Percentiles rank a stretch among this genome's conserved stretches.
phyloP scores from a whole-genome alignment of 1,140 invertebrate genomes.

The Eurosta solidaginis region DNA sequence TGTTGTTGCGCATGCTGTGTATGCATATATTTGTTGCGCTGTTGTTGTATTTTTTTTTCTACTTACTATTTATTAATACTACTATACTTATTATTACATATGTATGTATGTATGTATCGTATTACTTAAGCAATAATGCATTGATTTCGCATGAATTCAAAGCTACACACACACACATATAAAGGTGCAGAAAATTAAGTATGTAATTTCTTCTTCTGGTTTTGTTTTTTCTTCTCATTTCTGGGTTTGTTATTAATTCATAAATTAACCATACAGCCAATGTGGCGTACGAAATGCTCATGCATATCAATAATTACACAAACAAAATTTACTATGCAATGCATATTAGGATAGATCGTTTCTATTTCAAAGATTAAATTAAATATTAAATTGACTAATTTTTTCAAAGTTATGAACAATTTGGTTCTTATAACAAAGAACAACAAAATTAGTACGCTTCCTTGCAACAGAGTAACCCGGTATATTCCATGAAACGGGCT shows the following conservation, averaged over 20 bases:
- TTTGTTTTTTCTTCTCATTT: constrained; percentile 10
- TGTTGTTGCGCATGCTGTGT: constrained; percentile 29
- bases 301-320: background rate
- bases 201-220: background rate
- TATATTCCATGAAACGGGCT: no score
- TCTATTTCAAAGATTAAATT: no score
- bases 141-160: constrained; percentile 1
- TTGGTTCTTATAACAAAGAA: no score
- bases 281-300: background rate
- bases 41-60: background rate
- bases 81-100: background rate
- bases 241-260: constrained; percentile 24
- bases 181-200: background rate
- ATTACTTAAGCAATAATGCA: background rate
- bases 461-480: no score
- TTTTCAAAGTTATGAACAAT: no score
- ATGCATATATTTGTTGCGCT: constrained; percentile 8
- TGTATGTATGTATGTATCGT: no score
- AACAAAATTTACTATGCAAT: background rate
- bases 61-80: background rate
- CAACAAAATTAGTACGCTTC: no score
- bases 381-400: no score
- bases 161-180: background rate
- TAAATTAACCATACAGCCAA: constrained; percentile 7
- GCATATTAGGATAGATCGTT: no score